Conservation (phyloP, 1,140 invertebrate genomes). For the Aphelinus certus region DNA sequence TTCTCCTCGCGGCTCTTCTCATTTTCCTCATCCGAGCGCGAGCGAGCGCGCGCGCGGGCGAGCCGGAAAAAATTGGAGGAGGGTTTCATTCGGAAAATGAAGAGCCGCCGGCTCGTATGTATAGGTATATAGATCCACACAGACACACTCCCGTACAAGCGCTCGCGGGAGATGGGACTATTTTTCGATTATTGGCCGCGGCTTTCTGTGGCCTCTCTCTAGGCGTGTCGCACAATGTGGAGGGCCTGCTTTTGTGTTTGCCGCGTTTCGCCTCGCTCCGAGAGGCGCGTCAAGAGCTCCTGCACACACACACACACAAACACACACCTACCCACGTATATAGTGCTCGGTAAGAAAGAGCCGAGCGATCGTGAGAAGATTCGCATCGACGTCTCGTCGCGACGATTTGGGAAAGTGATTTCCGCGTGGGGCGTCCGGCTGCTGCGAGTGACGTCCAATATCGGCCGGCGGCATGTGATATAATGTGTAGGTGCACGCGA, state of each 20-base stretch:
- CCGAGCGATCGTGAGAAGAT: conserved; percentile 30
- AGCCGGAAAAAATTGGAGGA: too few relatives aligned
- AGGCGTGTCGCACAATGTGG: conserved; percentile 3
- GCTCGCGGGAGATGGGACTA: conserved; percentile 19
- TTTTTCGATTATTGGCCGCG: conserved; percentile 45
- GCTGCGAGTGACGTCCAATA: conserved; percentile 39
- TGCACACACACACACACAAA: too few relatives aligned
- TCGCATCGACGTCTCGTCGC: conserved; percentile 9
- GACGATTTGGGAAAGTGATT: conserved; percentile 38
- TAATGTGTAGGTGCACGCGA: not conserved
- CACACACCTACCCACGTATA: too few relatives aligned
- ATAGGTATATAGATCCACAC: not conserved
- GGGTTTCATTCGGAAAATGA: too few relatives aligned
- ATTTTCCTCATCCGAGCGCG: not conserved
- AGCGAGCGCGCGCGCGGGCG: not conserved
- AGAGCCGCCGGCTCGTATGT: not conserved
- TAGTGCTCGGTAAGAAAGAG: not conserved
- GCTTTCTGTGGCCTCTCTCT: conserved; percentile 34
- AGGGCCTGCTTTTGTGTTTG: not conserved
- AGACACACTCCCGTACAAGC: too few relatives aligned
- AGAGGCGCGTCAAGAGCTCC: conserved; percentile 6
- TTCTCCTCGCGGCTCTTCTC: not conserved
- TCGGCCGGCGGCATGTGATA: conserved; percentile 14
- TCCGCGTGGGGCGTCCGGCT: conserved; percentile 16
- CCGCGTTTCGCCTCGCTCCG: too few relatives aligned